A percentile compares a stretch with the other conserved stretches of the same genome.
Evolutionary conservation across 2,888 invertebrate species (phyloP).

Genomic region (Sphecodes monilicornis): DNA sequence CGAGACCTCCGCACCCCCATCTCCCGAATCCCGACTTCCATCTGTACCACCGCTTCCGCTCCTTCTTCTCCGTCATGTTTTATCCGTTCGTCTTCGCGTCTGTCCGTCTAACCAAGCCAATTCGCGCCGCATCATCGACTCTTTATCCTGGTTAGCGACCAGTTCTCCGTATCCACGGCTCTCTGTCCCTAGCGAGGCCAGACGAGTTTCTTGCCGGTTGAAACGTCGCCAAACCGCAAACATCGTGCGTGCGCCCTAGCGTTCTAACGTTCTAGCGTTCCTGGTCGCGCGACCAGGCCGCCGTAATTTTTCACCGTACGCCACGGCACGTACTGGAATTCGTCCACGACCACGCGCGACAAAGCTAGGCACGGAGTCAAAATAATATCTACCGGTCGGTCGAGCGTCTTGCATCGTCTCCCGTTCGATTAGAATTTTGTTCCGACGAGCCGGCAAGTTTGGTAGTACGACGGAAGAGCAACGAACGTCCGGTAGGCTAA

Average conservation of each 20-base stretch:
- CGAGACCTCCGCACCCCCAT: conserved; percentile 24
- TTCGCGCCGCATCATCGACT: conserved; percentile 43
- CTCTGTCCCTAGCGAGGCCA: conserved; percentile 20
- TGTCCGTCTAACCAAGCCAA: conserved; percentile 46
- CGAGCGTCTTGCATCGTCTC: background rate
- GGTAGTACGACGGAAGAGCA: background rate
- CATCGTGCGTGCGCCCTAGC: conserved; percentile 57
- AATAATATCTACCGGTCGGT: background rate
- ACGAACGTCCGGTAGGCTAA: background rate
- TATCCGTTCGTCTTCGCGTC: conserved; percentile 43
- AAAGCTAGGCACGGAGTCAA: background rate
- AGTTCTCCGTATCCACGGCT: conserved; percentile 13
- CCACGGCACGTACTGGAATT: conserved; percentile 46
- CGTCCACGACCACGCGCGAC: conserved; percentile 16
- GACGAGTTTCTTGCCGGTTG: conserved; percentile 62
- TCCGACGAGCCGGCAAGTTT: background rate
- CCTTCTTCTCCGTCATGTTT: conserved; percentile 45
- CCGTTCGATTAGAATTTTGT: background rate
- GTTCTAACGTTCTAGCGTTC: background rate
- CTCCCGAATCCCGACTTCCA: conserved; percentile 54
- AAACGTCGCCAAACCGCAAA: conserved; percentile 82
- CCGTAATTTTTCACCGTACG: conserved; percentile 67
- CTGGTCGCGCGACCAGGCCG: conserved; percentile 46
- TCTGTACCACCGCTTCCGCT: conserved; percentile 62
- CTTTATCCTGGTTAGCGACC: conserved; percentile 30